Conservation (phyloP, 2,797 vertebrate species). For the Natrix natrix region DNA sequence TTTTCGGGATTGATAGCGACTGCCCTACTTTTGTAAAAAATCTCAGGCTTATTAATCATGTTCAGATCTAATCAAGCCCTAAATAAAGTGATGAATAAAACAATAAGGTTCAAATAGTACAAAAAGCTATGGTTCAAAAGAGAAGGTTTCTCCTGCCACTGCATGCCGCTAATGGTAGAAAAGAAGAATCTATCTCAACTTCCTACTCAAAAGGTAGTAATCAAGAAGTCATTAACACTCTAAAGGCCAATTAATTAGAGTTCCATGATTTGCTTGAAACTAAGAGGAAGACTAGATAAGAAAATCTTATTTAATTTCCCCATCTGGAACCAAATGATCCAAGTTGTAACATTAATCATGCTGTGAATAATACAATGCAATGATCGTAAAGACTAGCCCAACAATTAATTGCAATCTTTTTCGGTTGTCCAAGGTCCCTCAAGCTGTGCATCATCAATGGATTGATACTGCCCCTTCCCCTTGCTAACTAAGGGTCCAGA, state of each 20-base stretch:
- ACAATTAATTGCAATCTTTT: neutral
- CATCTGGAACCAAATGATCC: neutral
- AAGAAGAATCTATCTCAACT: neutral
- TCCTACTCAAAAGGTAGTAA: neutral
- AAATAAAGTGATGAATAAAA: neutral
- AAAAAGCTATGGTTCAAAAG: neutral
- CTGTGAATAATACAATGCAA: neutral
- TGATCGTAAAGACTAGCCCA: neutral
- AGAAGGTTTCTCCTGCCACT: neutral
- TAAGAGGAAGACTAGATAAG: neutral
- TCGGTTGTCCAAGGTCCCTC: slow-evolving; percentile 30
- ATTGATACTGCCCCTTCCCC: slow-evolving; percentile 19
- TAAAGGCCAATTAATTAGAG: neutral
- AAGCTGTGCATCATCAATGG: slow-evolving; percentile 46
- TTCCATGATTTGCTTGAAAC: neutral
- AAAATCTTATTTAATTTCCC: neutral
- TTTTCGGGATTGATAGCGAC: neutral
- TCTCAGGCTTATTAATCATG: neutral
- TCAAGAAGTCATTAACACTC: neutral
- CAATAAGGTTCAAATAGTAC: neutral
- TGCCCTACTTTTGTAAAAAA: neutral
- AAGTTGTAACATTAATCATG: neutral
- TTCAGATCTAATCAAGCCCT: neutral
- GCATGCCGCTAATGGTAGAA: neutral
- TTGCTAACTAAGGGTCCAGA: neutral